Evolutionary conservation across 2,888 invertebrate genomes (phyloP).

Genomic region (Alloscopus bannaensis): DNA sequence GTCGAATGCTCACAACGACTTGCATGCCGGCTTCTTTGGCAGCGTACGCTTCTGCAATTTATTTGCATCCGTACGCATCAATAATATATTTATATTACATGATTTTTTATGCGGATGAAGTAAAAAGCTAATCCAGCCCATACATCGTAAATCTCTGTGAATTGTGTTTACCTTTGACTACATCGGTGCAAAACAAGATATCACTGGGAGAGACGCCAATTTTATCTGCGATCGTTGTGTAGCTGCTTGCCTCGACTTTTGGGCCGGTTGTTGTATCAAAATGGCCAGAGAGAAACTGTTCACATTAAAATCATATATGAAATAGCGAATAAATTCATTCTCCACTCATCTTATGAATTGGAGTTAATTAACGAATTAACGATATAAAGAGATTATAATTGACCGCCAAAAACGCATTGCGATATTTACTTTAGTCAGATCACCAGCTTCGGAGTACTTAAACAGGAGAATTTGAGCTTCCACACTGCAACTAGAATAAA

Average conservation of each 20-base stretch:
- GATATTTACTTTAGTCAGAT: constrained; percentile 81
- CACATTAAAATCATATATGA: no score
- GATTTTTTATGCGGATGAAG: background rate
- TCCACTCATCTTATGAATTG: no score
- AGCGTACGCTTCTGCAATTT: constrained; percentile 87
- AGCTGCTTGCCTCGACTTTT: constrained; percentile 87
- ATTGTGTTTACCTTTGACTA: constrained; percentile 82
- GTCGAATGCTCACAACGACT: constrained; percentile 83
- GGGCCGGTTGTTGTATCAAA: constrained; percentile 91
- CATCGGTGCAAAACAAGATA: constrained; percentile 91
- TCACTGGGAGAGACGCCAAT: constrained; percentile 81
- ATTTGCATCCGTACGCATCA: no score
- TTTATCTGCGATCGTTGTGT: constrained; percentile 84
- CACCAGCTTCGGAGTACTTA: constrained; percentile 84
- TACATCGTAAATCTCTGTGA: background rate
- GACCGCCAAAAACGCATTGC: no score
- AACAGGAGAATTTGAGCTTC: constrained; percentile 93
- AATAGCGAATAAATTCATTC: no score
- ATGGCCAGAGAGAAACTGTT: constrained; percentile 83
- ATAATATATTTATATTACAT: background rate
- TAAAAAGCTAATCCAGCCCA: no score
- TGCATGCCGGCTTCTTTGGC: constrained; percentile 85
- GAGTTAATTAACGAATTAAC: no score
- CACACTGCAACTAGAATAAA: constrained; percentile 95
- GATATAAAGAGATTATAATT: no score